Percentiles rank a stretch among this genome's conserved stretches.
These are phyloP conservation scores for Urocynchramus pylzowi DNA, from an alignment of 2,113 vertebrate species.

Conservation along the genomic window DNA sequence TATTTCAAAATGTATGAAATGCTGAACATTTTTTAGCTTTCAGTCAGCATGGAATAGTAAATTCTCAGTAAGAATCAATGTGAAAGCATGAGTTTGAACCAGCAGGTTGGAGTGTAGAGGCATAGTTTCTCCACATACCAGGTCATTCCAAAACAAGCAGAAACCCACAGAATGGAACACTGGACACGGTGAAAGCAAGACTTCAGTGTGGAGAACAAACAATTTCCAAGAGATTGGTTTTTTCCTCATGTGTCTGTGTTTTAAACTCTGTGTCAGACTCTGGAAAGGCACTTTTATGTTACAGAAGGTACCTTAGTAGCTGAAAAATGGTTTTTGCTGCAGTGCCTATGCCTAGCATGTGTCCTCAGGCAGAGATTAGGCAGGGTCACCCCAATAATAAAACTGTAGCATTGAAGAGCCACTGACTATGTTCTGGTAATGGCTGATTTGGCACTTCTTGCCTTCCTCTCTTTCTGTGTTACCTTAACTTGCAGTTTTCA, in stretches of 20 bases:
- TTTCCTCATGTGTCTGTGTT: not conserved
- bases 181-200: not conserved
- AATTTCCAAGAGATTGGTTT: not conserved
- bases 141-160: not conserved
- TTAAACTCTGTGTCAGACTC: not conserved
- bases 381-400: not conserved
- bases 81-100: not conserved
- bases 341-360: not conserved
- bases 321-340: not conserved
- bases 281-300: not conserved
- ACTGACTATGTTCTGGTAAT: not conserved
- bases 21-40: not conserved
- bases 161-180: not conserved
- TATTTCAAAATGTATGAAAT: not conserved
- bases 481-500: conserved; percentile 76
- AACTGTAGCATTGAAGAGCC: not conserved
- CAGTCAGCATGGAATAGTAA: not conserved
- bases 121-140: not conserved
- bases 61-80: not conserved
- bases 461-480: not conserved
- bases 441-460: not conserved
- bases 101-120: not conserved
- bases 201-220: not conserved
- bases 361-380: not conserved
- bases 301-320: not conserved